Evolutionary conservation across 2,888 invertebrate genomes (phyloP), one percentile per base, ranked within the genome.

Genomic region (Catocala fraxini): DNA sequence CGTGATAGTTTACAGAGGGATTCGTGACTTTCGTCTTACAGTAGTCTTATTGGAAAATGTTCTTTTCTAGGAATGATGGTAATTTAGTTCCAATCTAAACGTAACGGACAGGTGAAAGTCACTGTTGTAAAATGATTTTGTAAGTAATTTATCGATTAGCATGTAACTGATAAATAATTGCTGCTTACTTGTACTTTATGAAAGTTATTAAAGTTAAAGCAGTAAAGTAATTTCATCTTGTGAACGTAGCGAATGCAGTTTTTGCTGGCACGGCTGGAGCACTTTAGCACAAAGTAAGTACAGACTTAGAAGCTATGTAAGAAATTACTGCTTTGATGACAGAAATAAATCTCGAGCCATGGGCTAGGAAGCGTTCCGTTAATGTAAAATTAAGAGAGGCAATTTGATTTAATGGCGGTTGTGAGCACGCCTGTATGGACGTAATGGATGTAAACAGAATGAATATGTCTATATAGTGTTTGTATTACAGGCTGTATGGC

Each of bases 1-100:
- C 92, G 93, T 93, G 93, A 92, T 91, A 88, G 88, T 88, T 87
- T 88, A 86, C 85, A 86, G 87, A 83, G 86, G 89, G 88, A 85
- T 82, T 93, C 93, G 93, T 93, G 93, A 93, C 90, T 87, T 81
- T 88, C 83, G 85, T 89, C 88, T 89, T 84, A 86, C 86, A 87
- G 88, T 89, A 89, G 89, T 89, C 88, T 91, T 87, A 89, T 89
- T 90, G 86, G 90, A 86, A 89, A 90, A 89, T 83, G 80, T 80
- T 87, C 80, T 87, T 88, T 88, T 82, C 85, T 77, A 81, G 84
- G 85, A 88, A 87, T 82, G 81, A 86, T 82, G 81, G 87, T 88
- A 88, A 90, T 90, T 89, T 87, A 83, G 77, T 85, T 82, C 80
- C 82, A 86, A 87, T 87, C 83, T 82, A 79, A 87, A 84, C 80